Conservation (phyloP, 1,140 invertebrate genomes). For the Eufriesea mexicana region DNA sequence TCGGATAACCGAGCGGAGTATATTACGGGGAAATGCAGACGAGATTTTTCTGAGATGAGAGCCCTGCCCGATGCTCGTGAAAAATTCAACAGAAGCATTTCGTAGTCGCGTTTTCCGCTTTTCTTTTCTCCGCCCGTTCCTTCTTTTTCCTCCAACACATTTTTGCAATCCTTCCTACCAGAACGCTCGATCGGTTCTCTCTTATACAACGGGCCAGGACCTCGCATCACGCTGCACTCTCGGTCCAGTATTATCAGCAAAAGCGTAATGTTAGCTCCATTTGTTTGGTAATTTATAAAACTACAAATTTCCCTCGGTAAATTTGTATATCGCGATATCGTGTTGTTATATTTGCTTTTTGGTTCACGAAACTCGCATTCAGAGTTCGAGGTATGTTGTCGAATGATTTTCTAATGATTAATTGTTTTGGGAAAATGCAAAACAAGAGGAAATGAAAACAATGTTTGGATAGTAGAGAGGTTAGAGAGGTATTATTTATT, state of each 20-base stretch:
- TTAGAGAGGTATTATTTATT: too few species aligned
- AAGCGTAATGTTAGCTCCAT: too few species aligned
- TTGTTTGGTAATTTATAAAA: too few species aligned
- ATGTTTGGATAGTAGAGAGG: too few species aligned
- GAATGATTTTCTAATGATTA: too few species aligned
- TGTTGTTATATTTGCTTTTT: too few species aligned
- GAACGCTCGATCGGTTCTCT: background rate
- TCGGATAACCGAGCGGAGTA: conserved; percentile 26
- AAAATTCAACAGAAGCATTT: conserved; percentile 53
- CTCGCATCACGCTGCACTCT: background rate
- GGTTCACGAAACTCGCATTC: too few species aligned
- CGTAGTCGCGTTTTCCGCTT: conserved; percentile 22
- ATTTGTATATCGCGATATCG: too few species aligned
- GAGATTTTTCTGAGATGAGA: conserved; percentile 43
- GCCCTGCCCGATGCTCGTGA: conserved; percentile 32
- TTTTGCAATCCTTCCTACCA: background rate
- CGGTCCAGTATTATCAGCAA: background rate
- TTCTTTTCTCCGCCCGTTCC: background rate
- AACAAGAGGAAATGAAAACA: too few species aligned
- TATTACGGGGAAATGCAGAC: conserved; percentile 33
- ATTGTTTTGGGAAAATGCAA: too few species aligned
- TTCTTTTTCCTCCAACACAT: conserved; percentile 16
- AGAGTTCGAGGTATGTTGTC: too few species aligned
- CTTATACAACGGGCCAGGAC: background rate
- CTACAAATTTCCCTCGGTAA: too few species aligned